Evolutionary conservation across 2,888 invertebrate species (phyloP).

Genomic region (Spisula subtruncata): DNA sequence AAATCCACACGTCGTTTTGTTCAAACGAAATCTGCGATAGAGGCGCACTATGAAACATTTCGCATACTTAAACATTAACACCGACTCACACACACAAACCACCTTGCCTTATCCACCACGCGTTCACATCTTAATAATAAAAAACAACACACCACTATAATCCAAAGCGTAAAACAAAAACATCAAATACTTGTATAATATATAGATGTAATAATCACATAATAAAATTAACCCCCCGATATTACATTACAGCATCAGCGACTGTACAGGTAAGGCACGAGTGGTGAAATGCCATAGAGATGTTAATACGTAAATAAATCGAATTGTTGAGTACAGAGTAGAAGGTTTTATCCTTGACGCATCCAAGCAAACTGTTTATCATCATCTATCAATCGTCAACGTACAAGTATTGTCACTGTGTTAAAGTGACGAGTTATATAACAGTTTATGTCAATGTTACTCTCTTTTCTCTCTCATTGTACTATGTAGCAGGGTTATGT

Average conservation of each 20-base stretch:
- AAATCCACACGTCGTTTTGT: neutral
- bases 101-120: neutral
- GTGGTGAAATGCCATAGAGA: neutral
- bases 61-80: neutral
- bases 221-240: neutral
- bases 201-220: slow-evolving; percentile 11
- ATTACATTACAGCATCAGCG: neutral
- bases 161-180: neutral
- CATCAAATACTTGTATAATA: neutral
- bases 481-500: neutral
- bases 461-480: neutral
- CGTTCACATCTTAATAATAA: slow-evolving; percentile 20
- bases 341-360: slow-evolving; percentile 5
- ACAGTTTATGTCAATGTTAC: neutral
- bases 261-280: neutral
- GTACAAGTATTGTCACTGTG: slow-evolving; percentile 33
- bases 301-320: slow-evolving; percentile 22
- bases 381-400: slow-evolving; percentile 45
- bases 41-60: slow-evolving; percentile 10
- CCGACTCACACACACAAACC: neutral
- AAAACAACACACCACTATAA: neutral
- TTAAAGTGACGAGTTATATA: slow-evolving; percentile 47
- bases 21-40: neutral
- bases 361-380: slow-evolving; percentile 19
- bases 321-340: slow-evolving; percentile 29